Base-by-base conservation (phyloP, 2,797 vertebrate species). In the Acanthurus leucopareius region DNA sequence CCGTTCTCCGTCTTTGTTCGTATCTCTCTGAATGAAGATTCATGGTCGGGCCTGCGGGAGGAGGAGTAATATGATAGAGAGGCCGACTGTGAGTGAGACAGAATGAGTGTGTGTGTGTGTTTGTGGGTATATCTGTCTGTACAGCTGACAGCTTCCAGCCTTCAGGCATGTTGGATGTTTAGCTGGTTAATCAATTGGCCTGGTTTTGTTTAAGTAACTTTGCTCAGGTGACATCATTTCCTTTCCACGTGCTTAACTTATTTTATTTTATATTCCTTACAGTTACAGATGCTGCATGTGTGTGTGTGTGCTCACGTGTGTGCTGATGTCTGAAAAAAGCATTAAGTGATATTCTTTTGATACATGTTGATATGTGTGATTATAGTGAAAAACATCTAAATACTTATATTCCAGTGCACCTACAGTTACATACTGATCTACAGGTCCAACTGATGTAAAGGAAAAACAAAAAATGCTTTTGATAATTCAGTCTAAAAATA, bases 21-120 rank as follows among this genome's bases (percentile, higher is more conserved):
- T 80, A 85, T 83, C 75, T 67, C 77, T 73, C 83, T 61, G 74
- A 86, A 91, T 91, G 89, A 93, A 91, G 92, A 93, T 91, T 87
- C 86, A 92, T 92, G 90, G 48, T 75, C 65, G 53, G 84, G 83
- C 85, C 89, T 86, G 86, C 85, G 88, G 86, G 83, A 79, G 79
- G 60, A 76, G 72, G 84, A 73, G 70, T 91, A 91, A 93, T 92
- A 86, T 80, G 86, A 91, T 92, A 84, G 78, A 79, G 73, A 54
- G 51, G 60, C 66, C 20, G 61, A 28, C 79, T 63, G 69, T 17
- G 72, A 78, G 78, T 58, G 61, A 76, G 70, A 66, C 70, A n/a
- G 44, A 65, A 64, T 54, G 72, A 74, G 74, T 58, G 54, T 60
- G 57, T 61, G 60, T 73, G 70, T 71, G 71, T 32, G 71, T 70